A percentile compares a stretch with the other conserved stretches of the same genome.
Conservation (phyloP, 2,797 vertebrate species). For the Euphonia xanthogaster region DNA sequence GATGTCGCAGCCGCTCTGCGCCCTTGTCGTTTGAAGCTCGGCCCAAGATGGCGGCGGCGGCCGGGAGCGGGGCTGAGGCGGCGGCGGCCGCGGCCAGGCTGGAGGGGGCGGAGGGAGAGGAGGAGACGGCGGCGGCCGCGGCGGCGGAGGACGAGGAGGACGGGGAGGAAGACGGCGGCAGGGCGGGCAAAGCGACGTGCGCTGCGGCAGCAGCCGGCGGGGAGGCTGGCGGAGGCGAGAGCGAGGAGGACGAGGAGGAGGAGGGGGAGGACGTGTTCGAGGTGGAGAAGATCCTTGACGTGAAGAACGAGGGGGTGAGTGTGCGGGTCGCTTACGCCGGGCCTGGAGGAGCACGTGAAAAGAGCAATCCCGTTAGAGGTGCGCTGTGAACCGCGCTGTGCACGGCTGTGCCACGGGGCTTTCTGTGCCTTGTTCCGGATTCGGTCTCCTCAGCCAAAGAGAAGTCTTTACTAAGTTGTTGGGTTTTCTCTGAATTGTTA, state of each 20-base stretch:
- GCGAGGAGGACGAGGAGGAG: constrained; percentile 83
- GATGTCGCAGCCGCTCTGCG: neutral
- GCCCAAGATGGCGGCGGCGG: constrained; percentile 66
- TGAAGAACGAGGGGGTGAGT: constrained; percentile 89
- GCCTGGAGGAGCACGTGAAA: fast-evolving
- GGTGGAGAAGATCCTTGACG: constrained; percentile 94
- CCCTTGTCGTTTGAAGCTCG: neutral
- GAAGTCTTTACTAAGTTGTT: fast-evolving
- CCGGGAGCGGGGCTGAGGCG: neutral
- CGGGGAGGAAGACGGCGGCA: neutral
- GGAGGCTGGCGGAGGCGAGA: constrained; percentile 66
- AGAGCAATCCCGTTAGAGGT: fast-evolving
- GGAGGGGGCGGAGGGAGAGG: neutral
- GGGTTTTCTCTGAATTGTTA: neutral
- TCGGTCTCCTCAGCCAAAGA: neutral
- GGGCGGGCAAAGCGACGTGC: neutral
- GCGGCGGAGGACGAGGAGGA: neutral
- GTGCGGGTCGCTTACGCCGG: fast-evolving
- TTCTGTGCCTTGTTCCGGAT: neutral
- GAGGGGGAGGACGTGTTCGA: constrained; percentile 89
- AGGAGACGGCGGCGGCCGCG: neutral
- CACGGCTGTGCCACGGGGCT: fast-evolving
- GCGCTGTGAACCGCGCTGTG: fast-evolving
- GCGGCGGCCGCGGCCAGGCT: neutral
- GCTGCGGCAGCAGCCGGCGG: neutral